Conservation (phyloP, 2,888 invertebrate genomes). For the Lamellibrachia satsuma region DNA sequence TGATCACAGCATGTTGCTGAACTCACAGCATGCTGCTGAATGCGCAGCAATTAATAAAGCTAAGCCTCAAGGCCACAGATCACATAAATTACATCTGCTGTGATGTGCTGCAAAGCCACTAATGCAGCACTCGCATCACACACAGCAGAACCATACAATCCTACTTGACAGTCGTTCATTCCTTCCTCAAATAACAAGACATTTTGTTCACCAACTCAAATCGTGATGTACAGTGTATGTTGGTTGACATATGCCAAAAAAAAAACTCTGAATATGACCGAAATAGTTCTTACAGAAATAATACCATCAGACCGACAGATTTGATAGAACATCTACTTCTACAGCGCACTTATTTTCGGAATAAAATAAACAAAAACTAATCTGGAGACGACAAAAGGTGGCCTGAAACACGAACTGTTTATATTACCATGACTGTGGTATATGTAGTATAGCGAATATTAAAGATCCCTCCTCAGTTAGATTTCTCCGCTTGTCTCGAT, state of each 20-base stretch:
- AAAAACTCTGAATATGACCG: not conserved
- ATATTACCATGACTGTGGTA: too few relatives aligned
- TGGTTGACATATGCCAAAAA: not conserved
- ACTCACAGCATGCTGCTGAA: not conserved
- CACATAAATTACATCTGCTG: not conserved
- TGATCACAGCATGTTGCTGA: too few relatives aligned
- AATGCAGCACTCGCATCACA: not conserved
- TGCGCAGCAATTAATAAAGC: not conserved
- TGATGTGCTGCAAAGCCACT: not conserved
- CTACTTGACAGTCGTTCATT: not conserved
- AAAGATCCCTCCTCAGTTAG: too few relatives aligned
- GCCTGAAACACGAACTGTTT: not conserved
- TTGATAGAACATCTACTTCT: not conserved
- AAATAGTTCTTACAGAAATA: not conserved
- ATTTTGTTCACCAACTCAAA: not conserved
- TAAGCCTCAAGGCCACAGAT: not conserved
- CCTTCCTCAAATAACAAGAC: not conserved
- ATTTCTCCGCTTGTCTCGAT: too few relatives aligned
- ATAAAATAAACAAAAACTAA: not conserved
- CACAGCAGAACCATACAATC: not conserved
- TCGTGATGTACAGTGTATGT: not conserved
- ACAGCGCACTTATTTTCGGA: not conserved
- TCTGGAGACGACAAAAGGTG: not conserved
- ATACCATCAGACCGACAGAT: not conserved
- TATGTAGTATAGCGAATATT: too few relatives aligned